These are phyloP conservation scores for Heliornis fulica DNA, from an alignment of 2,113 vertebrate species.

Conservation along the genomic window DNA sequence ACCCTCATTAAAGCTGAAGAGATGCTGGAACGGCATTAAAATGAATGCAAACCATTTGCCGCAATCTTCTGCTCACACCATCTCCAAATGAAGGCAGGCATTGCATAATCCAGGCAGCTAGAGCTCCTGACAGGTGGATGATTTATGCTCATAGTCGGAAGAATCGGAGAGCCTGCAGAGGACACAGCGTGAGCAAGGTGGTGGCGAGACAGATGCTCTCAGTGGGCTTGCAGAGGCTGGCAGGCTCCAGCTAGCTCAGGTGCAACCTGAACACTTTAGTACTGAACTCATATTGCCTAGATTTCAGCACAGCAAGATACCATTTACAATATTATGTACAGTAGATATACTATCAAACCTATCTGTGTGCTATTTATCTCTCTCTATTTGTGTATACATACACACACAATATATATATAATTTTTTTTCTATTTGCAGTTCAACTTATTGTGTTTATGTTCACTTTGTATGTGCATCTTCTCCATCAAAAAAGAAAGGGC, in stretches of 20 bases:
- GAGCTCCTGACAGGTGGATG: conserved; percentile 86
- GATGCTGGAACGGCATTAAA: conserved; percentile 71
- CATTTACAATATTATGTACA: conserved; percentile 70
- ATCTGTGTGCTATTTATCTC: conserved; percentile 30
- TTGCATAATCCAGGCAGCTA: conserved; percentile 85
- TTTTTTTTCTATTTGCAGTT: neutral
- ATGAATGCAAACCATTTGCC: conserved; percentile 78
- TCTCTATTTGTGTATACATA: neutral
- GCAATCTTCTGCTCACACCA: conserved; percentile 75
- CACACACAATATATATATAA: neutral
- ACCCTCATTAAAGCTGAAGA: conserved; percentile 79
- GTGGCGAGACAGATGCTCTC: conserved; percentile 86
- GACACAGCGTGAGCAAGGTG: conserved; percentile 78
- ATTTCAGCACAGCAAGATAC: conserved; percentile 73
- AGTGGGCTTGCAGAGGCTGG: conserved; percentile 82
- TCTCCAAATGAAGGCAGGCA: conserved; percentile 84
- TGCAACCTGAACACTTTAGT: conserved; percentile 78
- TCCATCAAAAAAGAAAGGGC: conserved; percentile 15
- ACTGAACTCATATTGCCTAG: conserved; percentile 72
- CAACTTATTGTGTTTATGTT: neutral
- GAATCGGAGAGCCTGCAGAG: conserved; percentile 81
- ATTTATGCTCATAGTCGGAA: conserved; percentile 89
- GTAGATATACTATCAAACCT: conserved; percentile 58
- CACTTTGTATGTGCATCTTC: neutral
- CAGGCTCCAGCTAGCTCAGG: conserved; percentile 81